These are phyloP conservation scores for Drosophila villosipedis DNA, from an alignment of 2,888 invertebrate species.

Conservation along the genomic window DNA sequence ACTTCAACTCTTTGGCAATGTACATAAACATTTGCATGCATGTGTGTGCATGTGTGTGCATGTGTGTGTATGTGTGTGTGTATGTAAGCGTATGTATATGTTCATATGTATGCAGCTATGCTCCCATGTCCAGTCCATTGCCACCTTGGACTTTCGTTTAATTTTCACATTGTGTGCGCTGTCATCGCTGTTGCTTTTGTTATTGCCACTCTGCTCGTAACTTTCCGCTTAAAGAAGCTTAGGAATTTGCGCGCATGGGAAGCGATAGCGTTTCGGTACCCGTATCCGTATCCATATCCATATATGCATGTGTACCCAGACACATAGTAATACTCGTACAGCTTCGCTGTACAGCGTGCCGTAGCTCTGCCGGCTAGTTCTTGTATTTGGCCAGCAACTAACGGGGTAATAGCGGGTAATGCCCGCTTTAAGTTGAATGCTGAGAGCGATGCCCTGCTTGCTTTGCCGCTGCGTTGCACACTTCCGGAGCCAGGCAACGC, in stretches of 20 bases:
- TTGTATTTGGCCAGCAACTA: constrained; percentile 55
- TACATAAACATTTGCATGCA: constrained; percentile 1
- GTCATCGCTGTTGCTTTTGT: constrained; percentile 54
- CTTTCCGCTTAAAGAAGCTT: constrained; percentile 69
- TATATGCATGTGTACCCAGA: constrained; percentile 6
- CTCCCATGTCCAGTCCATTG: constrained; percentile 43
- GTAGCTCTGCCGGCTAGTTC: constrained; percentile 55
- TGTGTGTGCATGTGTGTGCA: background rate
- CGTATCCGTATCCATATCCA: background rate
- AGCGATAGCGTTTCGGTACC: constrained; percentile 39
- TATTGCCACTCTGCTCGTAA: constrained; percentile 60
- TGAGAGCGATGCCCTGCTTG: constrained; percentile 31
- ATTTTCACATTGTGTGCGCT: constrained; percentile 54
- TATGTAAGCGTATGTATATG: constrained; percentile 10
- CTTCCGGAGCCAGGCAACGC: constrained; percentile 52
- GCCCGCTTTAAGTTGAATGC: constrained; percentile 69
- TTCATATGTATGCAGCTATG: constrained; percentile 16
- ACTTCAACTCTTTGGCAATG: constrained; percentile 21
- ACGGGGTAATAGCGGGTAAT: constrained; percentile 79
- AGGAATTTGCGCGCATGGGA: constrained; percentile 61
- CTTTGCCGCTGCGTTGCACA: constrained; percentile 39
- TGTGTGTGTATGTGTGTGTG: constrained; percentile 14
- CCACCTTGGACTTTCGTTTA: constrained; percentile 60
- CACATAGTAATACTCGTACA: constrained; percentile 6
- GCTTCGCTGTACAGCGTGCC: constrained; percentile 20